These are phyloP conservation scores for Dendrocincla tyrannina DNA, from an alignment of 2,797 vertebrate genomes.

Conservation along the genomic window DNA sequence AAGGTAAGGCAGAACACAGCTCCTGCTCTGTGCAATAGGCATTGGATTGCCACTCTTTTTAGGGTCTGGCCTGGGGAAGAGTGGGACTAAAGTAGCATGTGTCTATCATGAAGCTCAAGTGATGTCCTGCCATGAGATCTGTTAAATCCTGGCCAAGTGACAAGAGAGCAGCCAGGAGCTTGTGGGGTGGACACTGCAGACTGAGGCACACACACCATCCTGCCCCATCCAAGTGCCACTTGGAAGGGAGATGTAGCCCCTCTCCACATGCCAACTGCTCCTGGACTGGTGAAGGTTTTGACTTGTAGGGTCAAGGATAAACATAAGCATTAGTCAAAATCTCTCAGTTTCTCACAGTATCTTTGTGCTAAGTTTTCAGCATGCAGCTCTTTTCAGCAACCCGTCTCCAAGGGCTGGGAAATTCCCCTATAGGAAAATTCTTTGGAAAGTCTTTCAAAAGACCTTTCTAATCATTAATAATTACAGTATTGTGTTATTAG, in stretches of 20 bases:
- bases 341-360: background rate
- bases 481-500: background rate
- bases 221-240: fast-evolving
- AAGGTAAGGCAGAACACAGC: fast-evolving
- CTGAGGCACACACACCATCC: background rate
- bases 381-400: background rate
- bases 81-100: fast-evolving
- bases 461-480: background rate
- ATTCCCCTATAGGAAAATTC: background rate
- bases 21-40: background rate
- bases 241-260: background rate
- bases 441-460: background rate
- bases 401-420: background rate
- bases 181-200: background rate
- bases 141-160: background rate
- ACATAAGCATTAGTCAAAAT: background rate
- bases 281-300: background rate
- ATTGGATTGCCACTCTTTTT: background rate
- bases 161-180: background rate
- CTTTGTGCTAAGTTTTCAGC: background rate
- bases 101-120: background rate
- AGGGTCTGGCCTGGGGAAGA: background rate
- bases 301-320: background rate
- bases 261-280: background rate
- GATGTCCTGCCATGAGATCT: background rate